Evolutionary conservation across 2,797 vertebrate species (phyloP), one percentile per base, ranked within the genome.

Genomic region (Fistularia tabacaria): DNA sequence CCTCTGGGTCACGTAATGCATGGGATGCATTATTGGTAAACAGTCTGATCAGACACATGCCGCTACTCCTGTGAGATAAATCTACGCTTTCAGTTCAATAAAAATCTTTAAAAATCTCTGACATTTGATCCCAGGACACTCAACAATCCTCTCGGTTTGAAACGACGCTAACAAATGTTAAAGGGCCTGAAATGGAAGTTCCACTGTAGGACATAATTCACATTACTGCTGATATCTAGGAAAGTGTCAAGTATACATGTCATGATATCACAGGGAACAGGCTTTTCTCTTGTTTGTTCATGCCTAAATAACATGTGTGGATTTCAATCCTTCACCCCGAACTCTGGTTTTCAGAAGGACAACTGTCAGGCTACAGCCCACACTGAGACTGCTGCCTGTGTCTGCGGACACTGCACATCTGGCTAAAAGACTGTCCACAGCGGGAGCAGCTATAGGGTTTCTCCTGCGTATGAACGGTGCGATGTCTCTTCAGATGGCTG

Each of bases 341-440:
- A 25, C 5, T 25, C 5, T 2, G 25, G 25, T 25, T 25, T 25
- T 25, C 5, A 25, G 25, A 25, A 25, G 5, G 2, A 25, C 25
- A 14, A 25, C 1, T 1, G 11, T 40, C 11, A 10, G 40, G 49
- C 77, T 81, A 85, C 66, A 87, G 74, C 47, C 85, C 87, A 37
- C 87, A 88, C 77, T 85, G 85, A 3, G 85, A 87, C 78, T 88
- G 87, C 70, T 88, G 87, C 14, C 87, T 73, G 66, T 88, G 87
- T 47, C 87, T 60, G 8, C 87, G 82, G 1, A 88, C 83, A 12
- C 87, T 89, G 54, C 87, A 88, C 81, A 88, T 85, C 43, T 90
- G 87, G 56, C 85, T 87, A 66, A 90, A 90, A 49, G 86, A 83
- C 81, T 89, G 87, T 59, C 88, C 88, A 1, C 88, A 90, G 57